Percentiles rank a stretch among this genome's conserved stretches.
phyloP scores from a whole-genome alignment of 2,888 invertebrate genomes.

The Zeuzera pyrina region DNA sequence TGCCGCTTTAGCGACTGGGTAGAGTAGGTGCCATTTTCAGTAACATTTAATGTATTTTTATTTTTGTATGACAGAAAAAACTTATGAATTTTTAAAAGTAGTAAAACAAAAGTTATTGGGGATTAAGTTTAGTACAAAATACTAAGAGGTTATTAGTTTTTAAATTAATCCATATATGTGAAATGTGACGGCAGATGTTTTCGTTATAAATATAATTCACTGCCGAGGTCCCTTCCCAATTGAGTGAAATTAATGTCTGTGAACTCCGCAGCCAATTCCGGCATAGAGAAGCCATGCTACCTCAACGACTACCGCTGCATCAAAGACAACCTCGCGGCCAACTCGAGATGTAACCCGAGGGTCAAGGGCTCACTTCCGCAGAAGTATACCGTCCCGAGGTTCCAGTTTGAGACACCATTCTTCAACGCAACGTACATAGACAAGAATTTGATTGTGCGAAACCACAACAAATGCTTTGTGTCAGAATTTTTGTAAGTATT shows the following conservation, averaged over 20 bases:
- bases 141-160: too few relatives aligned
- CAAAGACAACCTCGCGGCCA: conserved; percentile 29
- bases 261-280: background rate
- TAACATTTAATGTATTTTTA: too few relatives aligned
- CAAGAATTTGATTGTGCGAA: conserved; percentile 27
- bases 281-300: conserved; percentile 32
- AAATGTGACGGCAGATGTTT: too few relatives aligned
- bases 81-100: too few relatives aligned
- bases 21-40: too few relatives aligned
- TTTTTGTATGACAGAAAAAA: too few relatives aligned
- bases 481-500: conserved; percentile 32
- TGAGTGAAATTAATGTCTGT: too few relatives aligned
- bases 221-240: too few relatives aligned
- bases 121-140: too few relatives aligned
- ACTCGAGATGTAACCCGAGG: conserved; percentile 31
- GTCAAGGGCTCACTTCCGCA: conserved; percentile 25
- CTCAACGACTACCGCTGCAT: conserved; percentile 31
- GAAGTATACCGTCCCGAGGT: conserved; percentile 19
- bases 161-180: too few relatives aligned
- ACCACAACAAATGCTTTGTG: conserved; percentile 36
- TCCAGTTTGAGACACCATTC: conserved; percentile 34
- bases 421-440: conserved; percentile 50
- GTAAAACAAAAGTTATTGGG: too few relatives aligned
- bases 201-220: background rate
- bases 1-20: too few relatives aligned